Percentiles rank a stretch among this genome's conserved stretches.
phyloP scores from a whole-genome alignment of 2,113 vertebrate genomes.

The Petromus typicus region DNA sequence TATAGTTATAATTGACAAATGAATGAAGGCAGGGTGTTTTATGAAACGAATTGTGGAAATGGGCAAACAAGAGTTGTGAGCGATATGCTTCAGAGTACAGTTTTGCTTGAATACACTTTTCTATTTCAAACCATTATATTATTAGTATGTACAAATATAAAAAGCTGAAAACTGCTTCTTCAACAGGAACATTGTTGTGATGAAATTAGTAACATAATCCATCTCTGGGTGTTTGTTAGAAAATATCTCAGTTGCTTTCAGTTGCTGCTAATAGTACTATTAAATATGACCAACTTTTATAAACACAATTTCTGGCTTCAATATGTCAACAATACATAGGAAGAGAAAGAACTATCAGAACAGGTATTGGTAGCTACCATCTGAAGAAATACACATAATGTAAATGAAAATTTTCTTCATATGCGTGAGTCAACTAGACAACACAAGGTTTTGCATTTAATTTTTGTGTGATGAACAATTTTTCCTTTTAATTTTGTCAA shows the following conservation, averaged over 20 bases:
- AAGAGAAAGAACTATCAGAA: background rate
- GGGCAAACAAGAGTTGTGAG: background rate
- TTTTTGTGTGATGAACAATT: constrained; percentile 53
- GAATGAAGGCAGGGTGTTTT: background rate
- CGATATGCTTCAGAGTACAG: background rate
- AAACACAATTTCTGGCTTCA: background rate
- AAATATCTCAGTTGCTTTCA: background rate
- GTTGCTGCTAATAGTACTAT: background rate
- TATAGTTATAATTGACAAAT: background rate
- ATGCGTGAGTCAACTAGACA: background rate
- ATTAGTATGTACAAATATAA: background rate
- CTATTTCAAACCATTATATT: background rate
- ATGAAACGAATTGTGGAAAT: background rate
- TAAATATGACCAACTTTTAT: background rate
- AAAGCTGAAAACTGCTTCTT: background rate
- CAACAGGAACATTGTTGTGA: background rate
- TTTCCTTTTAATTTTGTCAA: constrained; percentile 59
- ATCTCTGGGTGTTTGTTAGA: background rate
- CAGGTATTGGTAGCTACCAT: background rate
- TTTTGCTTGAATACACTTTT: background rate
- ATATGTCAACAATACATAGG: background rate
- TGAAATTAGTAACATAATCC: background rate
- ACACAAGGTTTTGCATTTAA: constrained; percentile 55
- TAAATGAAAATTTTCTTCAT: constrained; percentile 30
- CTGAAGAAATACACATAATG: background rate